Evolutionary conservation across 2,113 vertebrate genomes (phyloP).

Genomic region (Hippocampus barbouri): DNA sequence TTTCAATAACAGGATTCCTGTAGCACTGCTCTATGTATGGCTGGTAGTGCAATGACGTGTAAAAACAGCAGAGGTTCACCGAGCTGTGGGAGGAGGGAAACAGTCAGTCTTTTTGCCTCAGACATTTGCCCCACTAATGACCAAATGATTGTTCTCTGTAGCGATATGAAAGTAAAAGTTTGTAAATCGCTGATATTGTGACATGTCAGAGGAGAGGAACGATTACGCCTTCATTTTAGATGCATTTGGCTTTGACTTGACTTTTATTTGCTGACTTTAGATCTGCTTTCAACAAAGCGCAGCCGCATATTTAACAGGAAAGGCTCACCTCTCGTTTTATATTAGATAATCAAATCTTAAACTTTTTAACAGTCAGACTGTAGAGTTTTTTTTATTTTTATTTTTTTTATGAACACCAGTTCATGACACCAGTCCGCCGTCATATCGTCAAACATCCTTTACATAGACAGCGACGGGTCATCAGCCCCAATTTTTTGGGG

Average conservation of each 20-base stretch:
- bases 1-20: conserved; percentile 63
- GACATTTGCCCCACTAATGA: not conserved
- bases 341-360: not conserved
- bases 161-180: not conserved
- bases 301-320: not conserved
- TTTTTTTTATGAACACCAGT: not conserved
- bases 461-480: too few relatives aligned
- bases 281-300: not conserved
- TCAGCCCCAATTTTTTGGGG: too few relatives aligned
- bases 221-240: not conserved
- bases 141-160: not conserved
- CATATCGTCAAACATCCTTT: not conserved
- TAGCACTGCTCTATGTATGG: conserved; percentile 37
- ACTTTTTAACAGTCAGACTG: not conserved
- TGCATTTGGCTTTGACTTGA: too few relatives aligned
- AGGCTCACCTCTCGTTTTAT: not conserved
- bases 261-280: not conserved
- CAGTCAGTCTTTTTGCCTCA: not conserved
- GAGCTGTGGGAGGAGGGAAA: not conserved
- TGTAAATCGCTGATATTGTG: not conserved
- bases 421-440: not conserved
- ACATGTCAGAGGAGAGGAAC: not conserved
- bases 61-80: conserved; percentile 6
- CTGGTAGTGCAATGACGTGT: conserved; percentile 40
- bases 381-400: not conserved